Base-by-base conservation (phyloP, 2,888 invertebrate species). In the Papilio gigon region DNA sequence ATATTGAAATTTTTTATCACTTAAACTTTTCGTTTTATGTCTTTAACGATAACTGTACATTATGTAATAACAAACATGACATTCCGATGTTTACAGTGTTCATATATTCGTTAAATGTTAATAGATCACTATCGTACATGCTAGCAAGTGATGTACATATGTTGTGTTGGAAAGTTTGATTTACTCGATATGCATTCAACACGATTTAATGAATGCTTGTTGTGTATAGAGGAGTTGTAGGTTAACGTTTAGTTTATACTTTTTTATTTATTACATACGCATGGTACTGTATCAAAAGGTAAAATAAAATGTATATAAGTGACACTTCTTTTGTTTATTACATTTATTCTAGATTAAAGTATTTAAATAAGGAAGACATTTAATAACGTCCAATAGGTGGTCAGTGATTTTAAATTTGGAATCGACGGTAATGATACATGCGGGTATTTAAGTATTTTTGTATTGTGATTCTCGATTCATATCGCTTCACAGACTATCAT, bases 41-140 rank as follows among this genome's bases (percentile, higher is more conserved):
- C n/a, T n/a, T n/a, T n/a, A 40, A n/a, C 14, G 12, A 40, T 40
- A 40, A 40, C 4, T 47, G 22, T 25, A 47, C 47, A 2, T 50
- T 50, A 50, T 50, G 25, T 50, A 50, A 50, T 25, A 22, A 50
- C 25, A 25, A 50, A 11, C 4, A 47, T 47, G 12, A 50, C 20
- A 25, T 50, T 25, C 14, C 50, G 14, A 50, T 25, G 25, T 50
- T 14, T 4, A 50, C 14, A 25, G 25, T 25, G 50, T 50, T 50
- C 22, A 50, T 50, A 14, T 14, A 12, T 50, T 25, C 22, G 50
- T 50, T 47, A 47, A 47, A 22, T 47, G 42, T 47, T 47, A 22
- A 47, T 47, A 22, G 47, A 47, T 47, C 47, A 47, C 47, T 11
- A 47, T 47, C 22, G 47, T 47, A 47, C 22, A 22, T 47, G n/a